Evolutionary conservation across 2,113 vertebrate species (phyloP).

Genomic region (Gulo gulo): DNA sequence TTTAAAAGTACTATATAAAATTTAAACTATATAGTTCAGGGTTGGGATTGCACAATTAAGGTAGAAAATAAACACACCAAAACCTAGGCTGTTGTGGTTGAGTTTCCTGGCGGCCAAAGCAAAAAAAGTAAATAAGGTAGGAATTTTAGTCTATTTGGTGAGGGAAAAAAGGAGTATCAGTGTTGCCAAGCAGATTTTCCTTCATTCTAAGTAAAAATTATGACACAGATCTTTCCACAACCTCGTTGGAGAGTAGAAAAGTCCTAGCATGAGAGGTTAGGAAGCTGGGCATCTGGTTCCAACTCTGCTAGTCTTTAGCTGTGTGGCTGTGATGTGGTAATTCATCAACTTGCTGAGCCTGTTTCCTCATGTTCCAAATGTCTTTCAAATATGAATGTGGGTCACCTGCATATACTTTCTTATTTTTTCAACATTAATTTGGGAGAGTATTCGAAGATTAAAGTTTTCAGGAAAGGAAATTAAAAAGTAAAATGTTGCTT

Average conservation of each 20-base stretch:
- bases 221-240: neutral
- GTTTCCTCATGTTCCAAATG: slow-evolving; percentile 2
- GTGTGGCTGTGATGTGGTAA: neutral
- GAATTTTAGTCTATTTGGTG: neutral
- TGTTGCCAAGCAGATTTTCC: neutral
- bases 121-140: neutral
- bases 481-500: neutral
- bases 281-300: neutral
- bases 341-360: neutral
- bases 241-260: neutral
- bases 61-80: neutral
- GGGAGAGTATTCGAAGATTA: neutral
- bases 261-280: neutral
- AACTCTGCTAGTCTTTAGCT: neutral
- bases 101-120: neutral
- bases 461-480: neutral
- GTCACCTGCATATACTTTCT: neutral
- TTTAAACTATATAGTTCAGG: neutral
- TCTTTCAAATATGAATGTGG: neutral
- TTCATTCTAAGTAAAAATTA: neutral
- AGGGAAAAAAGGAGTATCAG: neutral
- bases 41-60: neutral
- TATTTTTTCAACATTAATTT: neutral
- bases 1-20: neutral
- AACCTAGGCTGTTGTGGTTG: neutral